Percentiles rank a stretch among this genome's conserved stretches.
Evolutionary conservation across 2,888 invertebrate species (phyloP).

Genomic region (Hylaea fasciaria): DNA sequence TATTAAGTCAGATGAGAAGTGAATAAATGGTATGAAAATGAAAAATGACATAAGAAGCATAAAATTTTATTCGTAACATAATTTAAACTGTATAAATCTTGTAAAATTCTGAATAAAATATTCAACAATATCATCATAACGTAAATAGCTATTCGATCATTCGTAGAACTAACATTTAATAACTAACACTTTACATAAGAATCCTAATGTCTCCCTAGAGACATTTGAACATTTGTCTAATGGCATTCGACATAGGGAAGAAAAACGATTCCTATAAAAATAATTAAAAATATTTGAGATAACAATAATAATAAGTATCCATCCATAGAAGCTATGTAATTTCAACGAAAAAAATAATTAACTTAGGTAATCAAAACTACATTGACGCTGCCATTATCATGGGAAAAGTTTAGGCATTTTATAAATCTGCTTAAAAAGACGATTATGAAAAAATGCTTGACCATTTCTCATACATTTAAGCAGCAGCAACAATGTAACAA

Average conservation of each 20-base stretch:
- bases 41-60: constrained; percentile 60
- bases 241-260: constrained; percentile 67
- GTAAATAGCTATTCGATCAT: constrained; percentile 57
- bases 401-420: neutral
- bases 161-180: constrained; percentile 21
- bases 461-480: too few relatives aligned
- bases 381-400: neutral
- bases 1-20: too few relatives aligned
- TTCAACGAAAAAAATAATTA: neutral
- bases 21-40: neutral
- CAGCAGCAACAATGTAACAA: neutral
- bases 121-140: constrained; percentile 72
- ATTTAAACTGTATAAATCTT: constrained; percentile 81
- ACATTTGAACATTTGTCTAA: constrained; percentile 56
- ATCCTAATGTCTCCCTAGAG: constrained; percentile 21
- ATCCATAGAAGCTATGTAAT: neutral
- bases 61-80: constrained; percentile 79
- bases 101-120: constrained; percentile 82
- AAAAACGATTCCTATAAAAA: constrained; percentile 44
- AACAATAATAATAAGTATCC: constrained; percentile 44
- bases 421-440: neutral
- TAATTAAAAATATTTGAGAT: constrained; percentile 48
- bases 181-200: constrained; percentile 13
- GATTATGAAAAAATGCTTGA: too few relatives aligned
- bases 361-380: constrained; percentile 9